These are phyloP conservation scores for Dolomedes plantarius DNA, from an alignment of 2,888 invertebrate genomes.

Conservation along the genomic window DNA sequence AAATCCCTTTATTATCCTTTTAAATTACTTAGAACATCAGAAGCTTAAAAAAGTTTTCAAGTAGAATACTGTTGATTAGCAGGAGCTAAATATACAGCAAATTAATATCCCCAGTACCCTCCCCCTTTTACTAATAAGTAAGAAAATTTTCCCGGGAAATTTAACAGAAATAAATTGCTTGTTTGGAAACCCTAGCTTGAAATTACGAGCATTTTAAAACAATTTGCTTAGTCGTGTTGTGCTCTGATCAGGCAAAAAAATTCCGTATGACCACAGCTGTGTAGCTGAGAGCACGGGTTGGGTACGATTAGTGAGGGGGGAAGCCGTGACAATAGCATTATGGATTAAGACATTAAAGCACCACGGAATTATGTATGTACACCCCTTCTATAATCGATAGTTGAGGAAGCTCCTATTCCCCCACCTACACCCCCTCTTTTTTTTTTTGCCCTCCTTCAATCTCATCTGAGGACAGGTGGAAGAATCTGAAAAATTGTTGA, in stretches of 20 bases:
- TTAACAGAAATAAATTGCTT: conserved; percentile 2
- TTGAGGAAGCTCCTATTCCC: neutral
- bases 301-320: neutral
- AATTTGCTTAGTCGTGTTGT: neutral
- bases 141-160: neutral
- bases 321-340: conserved; percentile 16
- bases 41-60: too few species aligned
- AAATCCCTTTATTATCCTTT: too few species aligned
- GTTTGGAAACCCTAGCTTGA: neutral
- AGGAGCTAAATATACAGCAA: neutral
- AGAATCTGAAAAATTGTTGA: conserved; percentile 33
- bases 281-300: neutral
- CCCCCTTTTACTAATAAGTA: neutral
- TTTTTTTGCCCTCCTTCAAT: neutral
- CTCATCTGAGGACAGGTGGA: conserved; percentile 30
- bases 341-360: conserved; percentile 50
- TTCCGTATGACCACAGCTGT: neutral
- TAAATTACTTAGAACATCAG: too few species aligned
- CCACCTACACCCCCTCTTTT: neutral
- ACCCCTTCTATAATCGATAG: conserved; percentile 34
- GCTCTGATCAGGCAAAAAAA: neutral
- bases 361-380: conserved; percentile 35
- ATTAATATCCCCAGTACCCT: neutral
- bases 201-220: conserved; percentile 16
- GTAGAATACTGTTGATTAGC: neutral